phyloP scores from a whole-genome alignment of 2,113 vertebrate genomes.

The Anarhynchus alexandrinus region DNA sequence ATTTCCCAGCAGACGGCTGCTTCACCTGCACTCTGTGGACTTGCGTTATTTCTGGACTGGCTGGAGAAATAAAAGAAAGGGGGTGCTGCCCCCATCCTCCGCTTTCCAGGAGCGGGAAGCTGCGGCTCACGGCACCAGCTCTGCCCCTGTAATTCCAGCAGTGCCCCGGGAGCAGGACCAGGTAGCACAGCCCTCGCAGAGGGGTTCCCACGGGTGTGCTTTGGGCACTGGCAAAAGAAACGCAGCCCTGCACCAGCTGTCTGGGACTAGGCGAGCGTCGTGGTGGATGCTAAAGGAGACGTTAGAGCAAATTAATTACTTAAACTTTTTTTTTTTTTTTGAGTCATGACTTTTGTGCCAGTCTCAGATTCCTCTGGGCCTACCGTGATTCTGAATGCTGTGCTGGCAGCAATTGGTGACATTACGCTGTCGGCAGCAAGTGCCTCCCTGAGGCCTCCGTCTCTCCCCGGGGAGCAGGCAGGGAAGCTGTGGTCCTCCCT shows the following conservation, averaged over 20 bases:
- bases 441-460: neutral
- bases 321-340: neutral
- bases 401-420: neutral
- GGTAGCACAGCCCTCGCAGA: neutral
- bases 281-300: neutral
- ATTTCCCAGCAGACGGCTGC: neutral
- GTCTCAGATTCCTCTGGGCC: neutral
- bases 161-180: neutral
- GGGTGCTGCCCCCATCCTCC: neutral
- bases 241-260: neutral
- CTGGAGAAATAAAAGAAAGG: neutral
- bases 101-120: neutral
- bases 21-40: neutral
- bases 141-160: neutral
- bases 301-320: neutral
- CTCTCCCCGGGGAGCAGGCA: neutral
- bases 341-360: neutral
- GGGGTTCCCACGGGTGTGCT: neutral
- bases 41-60: neutral
- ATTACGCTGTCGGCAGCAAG: rapidly evolving
- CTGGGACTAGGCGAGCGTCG: rapidly evolving
- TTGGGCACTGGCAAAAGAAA: neutral
- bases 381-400: rapidly evolving
- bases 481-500: neutral
- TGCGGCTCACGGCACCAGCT: neutral